Percentiles rank a stretch among this genome's conserved stretches.
Evolutionary conservation across 2,888 invertebrate species (phyloP).

Genomic region (Drosophila diplacantha): DNA sequence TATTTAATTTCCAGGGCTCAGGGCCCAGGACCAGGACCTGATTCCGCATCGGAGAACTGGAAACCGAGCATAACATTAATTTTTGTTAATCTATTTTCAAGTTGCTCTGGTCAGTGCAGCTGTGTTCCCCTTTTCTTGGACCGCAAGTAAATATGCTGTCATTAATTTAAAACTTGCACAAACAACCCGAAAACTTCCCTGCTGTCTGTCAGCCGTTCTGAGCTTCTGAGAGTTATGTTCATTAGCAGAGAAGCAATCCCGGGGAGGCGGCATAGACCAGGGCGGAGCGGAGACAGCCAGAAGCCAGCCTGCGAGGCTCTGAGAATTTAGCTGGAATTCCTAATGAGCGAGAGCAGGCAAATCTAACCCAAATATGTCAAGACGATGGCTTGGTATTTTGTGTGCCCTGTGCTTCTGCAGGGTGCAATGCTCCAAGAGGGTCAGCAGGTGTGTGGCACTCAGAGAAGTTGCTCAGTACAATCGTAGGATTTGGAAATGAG

Average conservation of each 20-base stretch:
- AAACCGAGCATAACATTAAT: constrained; percentile 63
- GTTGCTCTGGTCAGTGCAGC: constrained; percentile 51
- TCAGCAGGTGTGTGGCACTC: constrained; percentile 54
- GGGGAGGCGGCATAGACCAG: constrained; percentile 45
- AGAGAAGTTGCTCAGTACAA: neutral
- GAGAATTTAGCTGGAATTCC: constrained; percentile 34
- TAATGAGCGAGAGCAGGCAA: constrained; percentile 25
- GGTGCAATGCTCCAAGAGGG: constrained; percentile 62
- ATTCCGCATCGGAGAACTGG: constrained; percentile 33
- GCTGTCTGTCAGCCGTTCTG: constrained; percentile 26
- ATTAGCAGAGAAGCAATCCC: constrained; percentile 65
- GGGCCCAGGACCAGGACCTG: constrained; percentile 16
- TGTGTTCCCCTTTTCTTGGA: constrained; percentile 21
- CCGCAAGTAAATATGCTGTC: constrained; percentile 70
- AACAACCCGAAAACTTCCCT: constrained; percentile 57
- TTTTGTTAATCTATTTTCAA: constrained; percentile 70
- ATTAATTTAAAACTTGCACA: constrained; percentile 69
- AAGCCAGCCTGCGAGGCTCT: neutral
- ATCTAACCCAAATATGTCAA: constrained; percentile 67
- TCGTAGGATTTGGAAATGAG: neutral
- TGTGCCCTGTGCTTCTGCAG: constrained; percentile 44
- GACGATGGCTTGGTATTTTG: constrained; percentile 50
- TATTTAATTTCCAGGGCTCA: constrained; percentile 60
- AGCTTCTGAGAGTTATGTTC: constrained; percentile 64
- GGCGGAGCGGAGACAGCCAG: constrained; percentile 17